These are phyloP conservation scores for Epistrophella euchroma DNA, from an alignment of 2,888 invertebrate species.

Conservation along the genomic window DNA sequence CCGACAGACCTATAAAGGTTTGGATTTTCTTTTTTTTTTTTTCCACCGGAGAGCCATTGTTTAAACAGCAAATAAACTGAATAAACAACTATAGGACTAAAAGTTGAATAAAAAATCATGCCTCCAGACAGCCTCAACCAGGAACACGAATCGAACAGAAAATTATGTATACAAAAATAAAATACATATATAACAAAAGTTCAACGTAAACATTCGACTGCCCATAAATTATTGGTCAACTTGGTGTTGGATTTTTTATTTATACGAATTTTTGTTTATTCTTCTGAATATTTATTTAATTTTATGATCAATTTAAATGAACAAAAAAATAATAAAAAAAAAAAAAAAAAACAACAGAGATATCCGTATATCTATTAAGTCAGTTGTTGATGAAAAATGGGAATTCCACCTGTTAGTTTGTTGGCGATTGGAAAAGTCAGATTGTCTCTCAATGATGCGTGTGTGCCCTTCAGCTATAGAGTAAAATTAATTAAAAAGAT, in stretches of 20 bases:
- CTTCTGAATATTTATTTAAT: conserved; percentile 64
- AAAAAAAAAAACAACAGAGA: conserved; percentile 25
- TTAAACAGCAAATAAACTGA: conserved; percentile 69
- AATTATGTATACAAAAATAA: conserved; percentile 2
- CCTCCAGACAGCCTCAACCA: conserved; percentile 44
- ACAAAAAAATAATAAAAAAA: conserved; percentile 1
- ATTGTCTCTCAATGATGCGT: not conserved
- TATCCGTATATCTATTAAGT: conserved; percentile 42
- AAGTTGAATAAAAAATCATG: conserved; percentile 30
- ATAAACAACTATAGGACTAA: conserved; percentile 56
- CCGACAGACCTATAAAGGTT: conserved; percentile 51
- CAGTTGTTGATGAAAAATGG: conserved; percentile 58
- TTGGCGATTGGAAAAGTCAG: not conserved
- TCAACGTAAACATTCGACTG: conserved; percentile 67
- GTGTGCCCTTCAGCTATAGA: conserved; percentile 25
- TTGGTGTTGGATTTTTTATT: conserved; percentile 71
- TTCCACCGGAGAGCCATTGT: conserved; percentile 63
- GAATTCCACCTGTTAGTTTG: conserved; percentile 71
- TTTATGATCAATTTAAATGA: conserved; percentile 72
- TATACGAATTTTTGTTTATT: conserved; percentile 61
- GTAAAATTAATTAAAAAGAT: conserved; percentile 29
- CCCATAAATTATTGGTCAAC: conserved; percentile 75
- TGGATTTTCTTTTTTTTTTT: no score
- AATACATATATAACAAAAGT: conserved; percentile 34
- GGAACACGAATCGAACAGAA: conserved; percentile 22